Evolutionary conservation across 2,797 vertebrate species (phyloP).

Genomic region (Falco concolor): DNA sequence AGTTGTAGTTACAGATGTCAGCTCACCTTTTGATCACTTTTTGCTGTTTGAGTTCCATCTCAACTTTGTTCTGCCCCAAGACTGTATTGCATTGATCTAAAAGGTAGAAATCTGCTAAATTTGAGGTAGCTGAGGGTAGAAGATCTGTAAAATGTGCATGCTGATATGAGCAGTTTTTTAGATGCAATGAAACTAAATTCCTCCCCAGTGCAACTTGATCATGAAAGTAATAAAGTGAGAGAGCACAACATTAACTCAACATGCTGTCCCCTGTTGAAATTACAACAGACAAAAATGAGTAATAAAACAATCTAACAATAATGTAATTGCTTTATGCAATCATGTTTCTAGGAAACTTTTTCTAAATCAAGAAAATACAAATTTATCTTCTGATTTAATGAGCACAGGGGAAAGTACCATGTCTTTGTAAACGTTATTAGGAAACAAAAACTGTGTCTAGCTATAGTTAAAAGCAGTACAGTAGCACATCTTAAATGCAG

Average conservation of each 20-base stretch:
- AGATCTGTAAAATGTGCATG: background rate
- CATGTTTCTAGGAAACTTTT: constrained; percentile 12
- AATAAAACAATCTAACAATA: constrained; percentile 27
- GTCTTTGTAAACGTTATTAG: background rate
- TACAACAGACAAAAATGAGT: background rate
- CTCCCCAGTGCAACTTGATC: constrained; percentile 29
- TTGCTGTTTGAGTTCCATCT: background rate
- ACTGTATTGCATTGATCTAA: background rate
- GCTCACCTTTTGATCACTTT: background rate
- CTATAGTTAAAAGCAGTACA: background rate
- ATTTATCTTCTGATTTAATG: constrained; percentile 8
- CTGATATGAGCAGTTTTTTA: background rate
- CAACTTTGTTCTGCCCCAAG: background rate
- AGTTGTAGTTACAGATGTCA: background rate
- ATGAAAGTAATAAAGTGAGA: constrained; percentile 18
- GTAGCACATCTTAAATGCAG: background rate
- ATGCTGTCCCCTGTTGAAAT: background rate
- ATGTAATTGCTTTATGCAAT: constrained; percentile 20
- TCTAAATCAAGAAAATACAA: background rate
- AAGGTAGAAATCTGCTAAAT: background rate
- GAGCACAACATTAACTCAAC: constrained; percentile 9
- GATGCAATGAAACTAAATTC: constrained; percentile 18
- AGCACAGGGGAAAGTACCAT: background rate
- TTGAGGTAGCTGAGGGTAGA: background rate
- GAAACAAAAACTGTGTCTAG: background rate